Base-by-base conservation (phyloP, 2,113 vertebrate genomes). In the Panurus biarmicus region DNA sequence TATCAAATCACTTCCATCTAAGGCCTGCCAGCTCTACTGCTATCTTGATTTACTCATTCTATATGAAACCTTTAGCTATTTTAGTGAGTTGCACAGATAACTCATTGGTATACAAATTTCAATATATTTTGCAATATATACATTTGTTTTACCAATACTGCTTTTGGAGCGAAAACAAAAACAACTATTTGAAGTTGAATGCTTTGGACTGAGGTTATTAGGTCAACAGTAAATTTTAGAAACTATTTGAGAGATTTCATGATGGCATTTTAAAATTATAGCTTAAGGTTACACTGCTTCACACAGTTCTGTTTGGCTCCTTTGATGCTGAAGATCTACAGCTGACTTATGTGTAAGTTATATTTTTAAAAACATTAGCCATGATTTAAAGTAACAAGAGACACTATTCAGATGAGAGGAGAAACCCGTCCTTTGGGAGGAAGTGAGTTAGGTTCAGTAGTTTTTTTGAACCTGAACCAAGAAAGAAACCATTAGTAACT, bases 201-300 rank as follows among this genome's bases (percentile, higher is more conserved):
- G 81, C 93, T 97, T 96, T 85, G 81, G 94, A 89, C 96, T 92
- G 91, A 96, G 96, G 97, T 97, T 97, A 97, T 64, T 92, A 97
- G 97, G 97, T 97, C 95, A 93, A 95, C 90, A 96, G 92, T 98
- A 97, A 97, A 98, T 98, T 96, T 94, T 93, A 80, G 96, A 95
- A 95, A 89, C 76, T 94, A 95, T 96, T 97, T 96, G 93, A 97
- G 93, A 96, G 69, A 91, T 96, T 97, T 96, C 84, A 87, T 95
- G 95, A 95, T 97, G 97, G 76, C 96, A 95, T 93, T 97, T 98
- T 86, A 93, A 96, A 97, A 97, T 97, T 96, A 97, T 88, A 91
- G 94, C 88, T 86, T 88, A 96, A 96, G 97, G 96, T 97, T 97
- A 95, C 70, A 60, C 73, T 57, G 47, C 89, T 97, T 89, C 91